Base-by-base conservation (phyloP, 1,140 invertebrate genomes). In the Calycopis cecrops region DNA sequence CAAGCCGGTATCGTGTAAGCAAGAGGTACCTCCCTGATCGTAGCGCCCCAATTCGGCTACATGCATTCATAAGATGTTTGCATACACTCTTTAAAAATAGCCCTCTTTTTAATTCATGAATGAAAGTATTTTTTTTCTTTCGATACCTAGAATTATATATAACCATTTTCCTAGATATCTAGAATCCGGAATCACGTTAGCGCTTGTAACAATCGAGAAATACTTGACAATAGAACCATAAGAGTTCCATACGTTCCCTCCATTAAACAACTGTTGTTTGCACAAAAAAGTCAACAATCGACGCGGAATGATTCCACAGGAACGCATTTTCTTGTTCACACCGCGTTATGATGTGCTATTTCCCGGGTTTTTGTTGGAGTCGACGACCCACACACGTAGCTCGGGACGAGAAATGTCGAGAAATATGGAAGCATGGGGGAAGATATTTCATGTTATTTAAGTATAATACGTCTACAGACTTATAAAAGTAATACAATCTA, bases 271-370 rank as follows among this genome's bases (percentile, higher is more conserved):
- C 21, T 28, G 35, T 44, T 16, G 40, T 16, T 17, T 16, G 14
- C 2, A n/a, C 35, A 44, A 44, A 44, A 44, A 44, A 9, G 12
- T 9, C 12, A 16, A 44, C 40, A 44, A 44, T 44, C 40, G 40
- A 44, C 12, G 40, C 40, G 40, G 40, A 44, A 44, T 44, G 12
- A 16, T 44, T 40, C 38, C 14, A 14, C 21, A 28, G 40, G 40
- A 16, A 16, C 38, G 38, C 38, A 40, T 16, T 6, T 28, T 28
- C 21, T 28, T 28, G 21, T 28, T 28, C 40, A 16, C 35, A 37
- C 17, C 40, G 14, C 14, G 14, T 44, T 9, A 37, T n/a, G 38
- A 12, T 40, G 38, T 8, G 14, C 14, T 16, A 44, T 12, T 44
- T 44, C 40, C 40, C 40, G 40, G 40, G 40, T 44, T 44, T 17